Evolutionary conservation across 2,113 vertebrate genomes (phyloP), one percentile per base, ranked within the genome.

Genomic region (Oenanthe melanoleuca): DNA sequence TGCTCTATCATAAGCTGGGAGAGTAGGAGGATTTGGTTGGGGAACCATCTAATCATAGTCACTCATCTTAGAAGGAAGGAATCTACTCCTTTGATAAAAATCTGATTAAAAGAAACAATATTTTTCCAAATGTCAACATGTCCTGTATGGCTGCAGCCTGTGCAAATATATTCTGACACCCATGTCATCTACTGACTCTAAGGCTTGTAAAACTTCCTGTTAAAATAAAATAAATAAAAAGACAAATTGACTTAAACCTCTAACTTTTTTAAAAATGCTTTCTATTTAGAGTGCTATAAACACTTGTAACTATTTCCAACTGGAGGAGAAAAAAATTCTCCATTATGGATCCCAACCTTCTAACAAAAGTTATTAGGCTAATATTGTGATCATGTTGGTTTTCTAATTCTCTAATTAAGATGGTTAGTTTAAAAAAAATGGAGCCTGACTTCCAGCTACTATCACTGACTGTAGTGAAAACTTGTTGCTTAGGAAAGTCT

Each of bases 21-120:
- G 15, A 72, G 70, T 81, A 85, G 82, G 86, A 93, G 75, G 94
- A 77, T 65, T 70, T 93, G 85, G 42, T 85, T 90, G 83, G 45
- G 31, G 86, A 94, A 52, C 67, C 45, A 77, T 88, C 87, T 93
- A 91, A 97, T 96, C 95, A 94, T 38, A 97, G 63, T 94, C 59
- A 83, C 69, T 92, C 52, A 45, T 73, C 44, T 72, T 74, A 82
- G 61, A 95, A 81, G 70, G 63, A 95, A 86, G 52, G 56, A 71
- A 59, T 94, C 25, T 29, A 37, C 6, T 57, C 80, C 72, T 95
- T 91, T 95, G 87, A 95, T 92, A 93, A 96, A 88, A 92, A 69
- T 94, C 47, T 89, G 92, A 75, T 92, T 95, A 93, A 86, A 93
- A 94, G 70, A 42, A 94, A 40, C 15, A 89, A 24, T 92, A 73